phyloP scores from a whole-genome alignment of 2,888 invertebrate species.

The Capitulum mitella region DNA sequence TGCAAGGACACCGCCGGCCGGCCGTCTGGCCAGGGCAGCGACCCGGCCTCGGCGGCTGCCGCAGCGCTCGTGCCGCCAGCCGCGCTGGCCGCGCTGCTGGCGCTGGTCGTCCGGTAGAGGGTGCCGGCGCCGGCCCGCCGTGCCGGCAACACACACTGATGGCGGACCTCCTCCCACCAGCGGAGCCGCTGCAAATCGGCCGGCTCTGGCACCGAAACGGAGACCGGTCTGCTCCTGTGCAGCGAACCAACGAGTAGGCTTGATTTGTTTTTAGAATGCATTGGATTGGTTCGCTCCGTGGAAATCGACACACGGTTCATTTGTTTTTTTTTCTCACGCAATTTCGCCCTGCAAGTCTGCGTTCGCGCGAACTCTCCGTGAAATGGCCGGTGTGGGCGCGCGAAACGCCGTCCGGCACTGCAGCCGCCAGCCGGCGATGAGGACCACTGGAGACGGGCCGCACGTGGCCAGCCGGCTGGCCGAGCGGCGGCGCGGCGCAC shows the following conservation, averaged over 20 bases:
- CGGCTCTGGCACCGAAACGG: neutral
- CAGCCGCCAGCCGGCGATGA: too few species aligned
- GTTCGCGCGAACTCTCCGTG: too few species aligned
- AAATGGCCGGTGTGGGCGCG: too few species aligned
- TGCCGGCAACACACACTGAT: neutral
- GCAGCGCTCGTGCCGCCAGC: neutral
- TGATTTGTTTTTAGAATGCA: too few species aligned
- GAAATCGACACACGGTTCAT: neutral
- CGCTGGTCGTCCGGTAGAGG: neutral
- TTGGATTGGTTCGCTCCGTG: too few species aligned
- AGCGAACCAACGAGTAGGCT: too few species aligned
- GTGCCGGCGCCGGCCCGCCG: neutral
- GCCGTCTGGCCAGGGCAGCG: neutral
- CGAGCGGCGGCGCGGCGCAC: too few species aligned
- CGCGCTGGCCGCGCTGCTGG: conserved; percentile 20
- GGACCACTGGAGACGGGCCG: too few species aligned
- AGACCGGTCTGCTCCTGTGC: neutral
- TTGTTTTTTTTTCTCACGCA: too few species aligned
- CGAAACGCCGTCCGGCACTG: too few species aligned
- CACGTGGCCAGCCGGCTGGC: too few species aligned
- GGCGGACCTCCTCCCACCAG: neutral
- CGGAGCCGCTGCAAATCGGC: neutral
- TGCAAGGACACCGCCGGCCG: conserved; percentile 28
- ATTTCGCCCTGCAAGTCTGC: too few species aligned
- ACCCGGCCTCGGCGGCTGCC: neutral